phyloP scores from a whole-genome alignment of 2,113 vertebrate species.

The Pseudonaja textilis region DNA sequence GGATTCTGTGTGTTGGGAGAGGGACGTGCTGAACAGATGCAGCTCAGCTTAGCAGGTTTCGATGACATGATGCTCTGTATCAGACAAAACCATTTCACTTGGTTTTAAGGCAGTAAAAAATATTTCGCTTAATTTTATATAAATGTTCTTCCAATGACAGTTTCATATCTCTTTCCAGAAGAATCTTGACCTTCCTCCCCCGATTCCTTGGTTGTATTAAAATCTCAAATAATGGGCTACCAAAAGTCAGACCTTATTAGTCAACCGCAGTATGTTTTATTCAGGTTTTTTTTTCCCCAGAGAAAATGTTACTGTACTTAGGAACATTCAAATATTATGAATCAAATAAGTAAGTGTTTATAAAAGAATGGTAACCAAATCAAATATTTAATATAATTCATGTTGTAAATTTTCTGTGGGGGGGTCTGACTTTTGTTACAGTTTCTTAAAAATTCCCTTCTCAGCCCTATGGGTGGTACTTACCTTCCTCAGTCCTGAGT shows the following conservation, averaged over 20 bases:
- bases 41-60: neutral
- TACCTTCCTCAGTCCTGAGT: neutral
- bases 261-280: neutral
- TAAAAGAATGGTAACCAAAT: neutral
- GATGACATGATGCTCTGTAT: neutral
- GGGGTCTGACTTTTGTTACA: neutral
- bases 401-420: neutral
- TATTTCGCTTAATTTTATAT: conserved; percentile 13
- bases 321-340: neutral
- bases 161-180: neutral
- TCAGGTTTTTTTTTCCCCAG: neutral
- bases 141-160: neutral
- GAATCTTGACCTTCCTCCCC: neutral
- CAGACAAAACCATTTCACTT: neutral
- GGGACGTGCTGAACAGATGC: neutral
- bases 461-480: neutral
- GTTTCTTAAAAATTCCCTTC: neutral
- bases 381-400: neutral
- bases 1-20: neutral
- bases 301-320: neutral
- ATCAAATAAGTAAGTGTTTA: neutral
- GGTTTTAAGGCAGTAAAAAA: neutral
- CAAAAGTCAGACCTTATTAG: neutral
- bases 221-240: neutral
- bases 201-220: neutral